These are phyloP conservation scores for Folsomia candida DNA, from an alignment of 2,888 invertebrate species.

Conservation along the genomic window DNA sequence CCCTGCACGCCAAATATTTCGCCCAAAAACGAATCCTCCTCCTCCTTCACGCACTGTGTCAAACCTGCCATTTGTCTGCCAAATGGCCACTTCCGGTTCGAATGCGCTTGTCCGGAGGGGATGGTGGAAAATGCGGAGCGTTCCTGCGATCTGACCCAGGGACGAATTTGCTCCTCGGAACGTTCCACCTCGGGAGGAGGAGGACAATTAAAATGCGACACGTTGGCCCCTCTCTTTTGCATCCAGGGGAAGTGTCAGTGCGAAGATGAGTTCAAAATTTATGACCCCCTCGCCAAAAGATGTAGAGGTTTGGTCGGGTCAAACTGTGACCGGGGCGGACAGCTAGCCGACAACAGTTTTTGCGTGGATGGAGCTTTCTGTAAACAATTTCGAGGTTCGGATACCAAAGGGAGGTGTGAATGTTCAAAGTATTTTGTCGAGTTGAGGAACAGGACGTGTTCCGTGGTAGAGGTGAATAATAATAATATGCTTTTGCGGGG, in stretches of 20 bases:
- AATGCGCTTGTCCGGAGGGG: constrained; percentile 25
- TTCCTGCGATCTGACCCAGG: constrained; percentile 26
- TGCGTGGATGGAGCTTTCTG: constrained; percentile 8
- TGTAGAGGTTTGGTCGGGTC: constrained; percentile 8
- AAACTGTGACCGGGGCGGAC: neutral
- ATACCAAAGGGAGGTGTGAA: constrained; percentile 1
- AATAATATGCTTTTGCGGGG: too few relatives aligned
- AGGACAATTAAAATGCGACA: neutral
- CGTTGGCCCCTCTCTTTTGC: constrained; percentile 9
- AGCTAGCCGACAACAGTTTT: neutral
- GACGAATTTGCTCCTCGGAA: constrained; percentile 9
- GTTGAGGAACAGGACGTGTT: neutral
- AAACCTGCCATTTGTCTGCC: constrained; percentile 13
- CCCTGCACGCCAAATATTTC: constrained; percentile 21
- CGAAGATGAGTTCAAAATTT: constrained; percentile 4
- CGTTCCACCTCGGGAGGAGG: neutral
- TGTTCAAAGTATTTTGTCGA: neutral
- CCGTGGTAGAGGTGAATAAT: too few relatives aligned
- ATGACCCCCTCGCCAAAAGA: neutral
- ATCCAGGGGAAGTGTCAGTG: constrained; percentile 12
- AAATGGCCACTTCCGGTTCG: neutral
- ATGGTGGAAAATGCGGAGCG: constrained; percentile 23
- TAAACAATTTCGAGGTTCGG: neutral
- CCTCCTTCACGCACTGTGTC: constrained; percentile 17
- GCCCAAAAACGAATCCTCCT: neutral